These are phyloP conservation scores for Ara ararauna DNA, from an alignment of 2,797 vertebrate species.

Conservation along the genomic window DNA sequence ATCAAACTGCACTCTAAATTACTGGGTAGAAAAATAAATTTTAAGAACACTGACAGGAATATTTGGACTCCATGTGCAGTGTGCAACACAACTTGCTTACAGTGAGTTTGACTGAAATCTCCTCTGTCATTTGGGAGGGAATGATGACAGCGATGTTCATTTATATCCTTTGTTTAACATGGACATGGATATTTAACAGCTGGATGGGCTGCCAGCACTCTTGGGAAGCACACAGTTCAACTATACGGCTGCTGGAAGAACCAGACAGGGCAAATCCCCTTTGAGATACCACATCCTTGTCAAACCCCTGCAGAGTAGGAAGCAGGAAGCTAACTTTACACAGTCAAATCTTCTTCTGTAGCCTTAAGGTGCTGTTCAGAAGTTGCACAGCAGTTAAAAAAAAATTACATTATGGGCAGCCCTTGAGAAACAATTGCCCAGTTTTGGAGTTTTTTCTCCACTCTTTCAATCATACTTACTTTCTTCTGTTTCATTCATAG, in stretches of 20 bases:
- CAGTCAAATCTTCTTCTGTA: not conserved
- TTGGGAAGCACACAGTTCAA: not conserved
- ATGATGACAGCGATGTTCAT: not conserved
- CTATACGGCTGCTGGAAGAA: not conserved
- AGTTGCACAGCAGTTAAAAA: not conserved
- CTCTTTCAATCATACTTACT: constrained; percentile 80
- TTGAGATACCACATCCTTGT: not conserved
- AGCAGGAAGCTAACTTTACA: not conserved
- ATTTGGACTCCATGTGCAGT: not conserved
- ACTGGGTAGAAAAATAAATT: not conserved
- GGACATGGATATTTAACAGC: not conserved
- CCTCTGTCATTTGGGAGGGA: not conserved
- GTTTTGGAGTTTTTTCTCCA: not conserved
- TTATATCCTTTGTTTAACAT: not conserved
- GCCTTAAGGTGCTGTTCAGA: not conserved
- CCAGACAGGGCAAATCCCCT: rapidly evolving
- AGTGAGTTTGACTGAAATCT: not conserved
- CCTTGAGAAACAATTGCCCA: not conserved
- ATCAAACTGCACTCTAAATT: not conserved
- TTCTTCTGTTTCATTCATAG: constrained; percentile 88
- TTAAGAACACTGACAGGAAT: not conserved
- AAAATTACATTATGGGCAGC: not conserved
- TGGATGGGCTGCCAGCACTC: not conserved
- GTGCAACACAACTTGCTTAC: not conserved
- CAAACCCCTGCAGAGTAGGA: not conserved